Evolutionary conservation across 2,113 vertebrate genomes (phyloP).

Genomic region (Gadus macrocephalus): DNA sequence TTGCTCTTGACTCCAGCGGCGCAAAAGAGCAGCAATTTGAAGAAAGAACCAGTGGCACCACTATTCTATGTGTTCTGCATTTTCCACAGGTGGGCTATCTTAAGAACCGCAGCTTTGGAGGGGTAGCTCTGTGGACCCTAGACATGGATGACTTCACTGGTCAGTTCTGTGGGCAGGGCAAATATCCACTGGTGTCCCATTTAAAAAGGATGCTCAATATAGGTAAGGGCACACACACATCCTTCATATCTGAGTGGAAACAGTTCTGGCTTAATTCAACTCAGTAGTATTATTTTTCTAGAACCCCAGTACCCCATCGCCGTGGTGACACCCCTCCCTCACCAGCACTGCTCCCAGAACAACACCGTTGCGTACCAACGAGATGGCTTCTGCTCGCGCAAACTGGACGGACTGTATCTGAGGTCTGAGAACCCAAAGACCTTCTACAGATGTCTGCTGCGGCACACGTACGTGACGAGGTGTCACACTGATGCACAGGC

Average conservation of each 20-base stretch:
- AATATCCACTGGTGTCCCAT: conserved; percentile 59
- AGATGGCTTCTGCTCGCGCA: conserved; percentile 39
- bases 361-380: conserved; percentile 21
- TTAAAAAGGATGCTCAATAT: conserved; percentile 45
- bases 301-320: too few relatives aligned
- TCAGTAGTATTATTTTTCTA: background rate
- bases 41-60: too few relatives aligned
- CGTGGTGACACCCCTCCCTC: background rate
- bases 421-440: conserved; percentile 5
- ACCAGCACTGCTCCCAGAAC: background rate
- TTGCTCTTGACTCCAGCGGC: too few relatives aligned
- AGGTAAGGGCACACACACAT: conserved; percentile 28
- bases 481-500: conserved; percentile 25
- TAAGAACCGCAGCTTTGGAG: conserved; percentile 58
- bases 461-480: conserved; percentile 31
- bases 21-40: background rate
- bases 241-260: background rate
- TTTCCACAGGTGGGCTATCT: conserved; percentile 62
- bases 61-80: background rate
- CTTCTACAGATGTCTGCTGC: conserved; percentile 37
- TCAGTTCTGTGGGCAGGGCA: conserved; percentile 67
- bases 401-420: conserved; percentile 41
- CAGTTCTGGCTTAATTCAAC: background rate
- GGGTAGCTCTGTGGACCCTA: conserved; percentile 74
- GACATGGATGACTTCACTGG: conserved; percentile 72